phyloP scores from a whole-genome alignment of 23 tunicate species.

The Oikopleura vanhoeffeni region DNA sequence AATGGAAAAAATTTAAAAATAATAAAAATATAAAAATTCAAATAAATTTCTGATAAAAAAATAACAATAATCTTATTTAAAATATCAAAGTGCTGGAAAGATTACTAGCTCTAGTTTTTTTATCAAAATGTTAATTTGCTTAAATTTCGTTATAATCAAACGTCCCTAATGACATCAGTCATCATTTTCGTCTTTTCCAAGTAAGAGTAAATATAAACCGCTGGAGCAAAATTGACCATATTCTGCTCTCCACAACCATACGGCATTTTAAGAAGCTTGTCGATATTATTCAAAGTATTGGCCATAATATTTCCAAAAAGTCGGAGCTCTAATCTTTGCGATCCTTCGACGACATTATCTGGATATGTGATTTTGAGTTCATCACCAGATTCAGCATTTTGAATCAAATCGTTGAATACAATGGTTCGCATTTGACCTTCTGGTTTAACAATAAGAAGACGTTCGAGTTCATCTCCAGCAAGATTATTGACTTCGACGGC shows the following conservation, averaged over 20 bases:
- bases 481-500: neutral
- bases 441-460: neutral
- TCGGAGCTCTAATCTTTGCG: neutral
- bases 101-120: too few relatives aligned
- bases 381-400: neutral
- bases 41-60: too few relatives aligned
- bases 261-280: conserved; percentile 3
- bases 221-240: conserved; percentile 4
- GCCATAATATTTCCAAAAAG: neutral
- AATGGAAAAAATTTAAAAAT: too few relatives aligned
- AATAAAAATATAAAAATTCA: too few relatives aligned
- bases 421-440: neutral
- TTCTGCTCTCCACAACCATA: conserved; percentile 16
- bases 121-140: too few relatives aligned
- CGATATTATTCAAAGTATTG: neutral
- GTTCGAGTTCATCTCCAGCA: neutral
- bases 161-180: neutral
- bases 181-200: neutral
- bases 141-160: too few relatives aligned
- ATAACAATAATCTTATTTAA: too few relatives aligned
- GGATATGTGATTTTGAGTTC: neutral
- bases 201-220: neutral
- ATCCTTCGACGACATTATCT: neutral
- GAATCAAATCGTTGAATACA: neutral
- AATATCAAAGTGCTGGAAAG: too few relatives aligned